Conservation (phyloP, 1,140 invertebrate species). For the Muscidifurax raptorellus region DNA sequence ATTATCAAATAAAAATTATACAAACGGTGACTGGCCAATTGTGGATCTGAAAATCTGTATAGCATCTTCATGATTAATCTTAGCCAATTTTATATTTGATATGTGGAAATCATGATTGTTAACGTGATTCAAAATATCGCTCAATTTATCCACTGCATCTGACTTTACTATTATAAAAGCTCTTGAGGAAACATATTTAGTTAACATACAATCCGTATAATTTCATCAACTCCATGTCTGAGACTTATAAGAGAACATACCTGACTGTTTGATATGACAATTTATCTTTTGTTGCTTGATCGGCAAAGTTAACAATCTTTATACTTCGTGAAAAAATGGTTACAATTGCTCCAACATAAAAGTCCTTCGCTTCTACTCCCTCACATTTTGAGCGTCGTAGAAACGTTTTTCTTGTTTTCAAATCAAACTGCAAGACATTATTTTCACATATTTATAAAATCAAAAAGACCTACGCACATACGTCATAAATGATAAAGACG, state of each 20-base stretch:
- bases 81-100: conserved; percentile 83
- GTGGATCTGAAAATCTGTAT: conserved; percentile 78
- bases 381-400: conserved; percentile 84
- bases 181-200: conserved; percentile 73
- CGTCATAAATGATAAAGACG: conserved; percentile 10
- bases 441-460: conserved; percentile 45
- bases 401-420: conserved; percentile 85
- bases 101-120: conserved; percentile 82
- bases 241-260: conserved; percentile 68
- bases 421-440: conserved; percentile 81
- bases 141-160: conserved; percentile 81
- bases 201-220: neutral
- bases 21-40: conserved; percentile 75
- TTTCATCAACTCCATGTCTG: neutral
- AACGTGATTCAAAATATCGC: conserved; percentile 84
- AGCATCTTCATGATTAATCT: conserved; percentile 79
- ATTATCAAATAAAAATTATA: neutral
- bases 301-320: conserved; percentile 86
- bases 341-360: conserved; percentile 86
- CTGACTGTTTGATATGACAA: conserved; percentile 78
- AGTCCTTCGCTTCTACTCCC: conserved; percentile 80
- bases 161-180: conserved; percentile 88
- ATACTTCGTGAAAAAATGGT: conserved; percentile 87
- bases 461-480: neutral
- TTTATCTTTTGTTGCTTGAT: conserved; percentile 80